Evolutionary conservation across 2,888 invertebrate genomes (phyloP).

Genomic region (Philereme vetulata): DNA sequence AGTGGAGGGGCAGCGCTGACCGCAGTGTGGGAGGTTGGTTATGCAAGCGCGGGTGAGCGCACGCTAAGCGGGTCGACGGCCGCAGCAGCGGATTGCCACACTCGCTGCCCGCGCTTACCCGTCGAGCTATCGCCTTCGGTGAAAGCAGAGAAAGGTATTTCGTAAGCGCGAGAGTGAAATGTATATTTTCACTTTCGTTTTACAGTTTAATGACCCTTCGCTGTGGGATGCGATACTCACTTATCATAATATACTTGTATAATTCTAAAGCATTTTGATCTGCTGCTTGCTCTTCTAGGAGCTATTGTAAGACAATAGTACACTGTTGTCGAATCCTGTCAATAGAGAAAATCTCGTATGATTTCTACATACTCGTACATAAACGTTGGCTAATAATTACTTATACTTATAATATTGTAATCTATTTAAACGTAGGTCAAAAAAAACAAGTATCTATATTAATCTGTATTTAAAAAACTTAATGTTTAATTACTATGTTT

Average conservation of each 20-base stretch:
- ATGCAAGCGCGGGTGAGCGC: slow-evolving; percentile 86
- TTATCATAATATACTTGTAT: background rate
- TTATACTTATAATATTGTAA: background rate
- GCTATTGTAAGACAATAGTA: background rate
- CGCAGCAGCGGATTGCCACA: slow-evolving; percentile 75
- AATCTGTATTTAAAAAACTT: background rate
- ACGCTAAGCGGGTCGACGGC: slow-evolving; percentile 87
- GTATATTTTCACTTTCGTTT: slow-evolving; percentile 81
- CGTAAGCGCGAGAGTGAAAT: slow-evolving; percentile 83
- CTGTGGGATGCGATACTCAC: slow-evolving; percentile 15
- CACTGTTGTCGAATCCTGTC: background rate
- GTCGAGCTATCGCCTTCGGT: slow-evolving; percentile 50
- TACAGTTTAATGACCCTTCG: slow-evolving; percentile 65
- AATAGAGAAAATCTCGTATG: background rate
- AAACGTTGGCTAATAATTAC: no score
- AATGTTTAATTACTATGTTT: no score
- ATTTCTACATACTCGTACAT: no score
- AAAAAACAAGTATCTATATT: background rate
- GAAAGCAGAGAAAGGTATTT: slow-evolving; percentile 84
- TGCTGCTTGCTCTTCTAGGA: background rate
- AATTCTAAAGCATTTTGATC: background rate
- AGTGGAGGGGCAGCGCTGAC: slow-evolving; percentile 39
- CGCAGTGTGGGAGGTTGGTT: slow-evolving; percentile 59
- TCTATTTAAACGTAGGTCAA: background rate
- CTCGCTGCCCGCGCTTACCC: slow-evolving; percentile 48